Percentiles rank a stretch among this genome's conserved stretches.
These are phyloP conservation scores for Enteromius radiatus DNA, from an alignment of 2,797 vertebrate genomes.

Conservation along the genomic window DNA sequence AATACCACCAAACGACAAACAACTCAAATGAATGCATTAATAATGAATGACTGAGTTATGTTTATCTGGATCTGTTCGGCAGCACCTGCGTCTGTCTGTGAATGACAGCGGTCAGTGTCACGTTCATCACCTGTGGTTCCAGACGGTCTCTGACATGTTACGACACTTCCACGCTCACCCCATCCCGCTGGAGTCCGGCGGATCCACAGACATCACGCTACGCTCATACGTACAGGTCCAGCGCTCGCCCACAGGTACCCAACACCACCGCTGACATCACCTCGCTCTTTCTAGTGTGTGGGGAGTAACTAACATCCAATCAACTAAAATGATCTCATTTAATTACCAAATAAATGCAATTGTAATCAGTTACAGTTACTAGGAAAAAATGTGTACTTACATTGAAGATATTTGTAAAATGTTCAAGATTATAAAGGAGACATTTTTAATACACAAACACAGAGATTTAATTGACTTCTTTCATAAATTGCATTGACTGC, in stretches of 20 bases:
- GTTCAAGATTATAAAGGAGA: no score
- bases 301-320: no score
- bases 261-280: background rate
- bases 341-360: no score
- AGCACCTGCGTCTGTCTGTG: constrained; percentile 96
- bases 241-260: constrained; percentile 77
- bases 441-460: no score
- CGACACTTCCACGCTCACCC: constrained; percentile 95
- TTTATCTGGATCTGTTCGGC: constrained; percentile 23
- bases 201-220: constrained; percentile 94
- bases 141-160: constrained; percentile 95
- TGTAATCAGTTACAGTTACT: no score
- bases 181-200: constrained; percentile 95
- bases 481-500: no score
- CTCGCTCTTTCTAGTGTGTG: no score
- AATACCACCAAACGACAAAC: background rate
- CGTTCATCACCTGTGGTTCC: constrained; percentile 98
- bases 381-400: no score
- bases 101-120: constrained; percentile 95
- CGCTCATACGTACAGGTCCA: constrained; percentile 91
- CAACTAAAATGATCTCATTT: no score
- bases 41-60: background rate
- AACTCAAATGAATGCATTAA: background rate
- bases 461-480: no score
- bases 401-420: no score